phyloP scores from a whole-genome alignment of 2,888 invertebrate species.

The Limenitis camilla region DNA sequence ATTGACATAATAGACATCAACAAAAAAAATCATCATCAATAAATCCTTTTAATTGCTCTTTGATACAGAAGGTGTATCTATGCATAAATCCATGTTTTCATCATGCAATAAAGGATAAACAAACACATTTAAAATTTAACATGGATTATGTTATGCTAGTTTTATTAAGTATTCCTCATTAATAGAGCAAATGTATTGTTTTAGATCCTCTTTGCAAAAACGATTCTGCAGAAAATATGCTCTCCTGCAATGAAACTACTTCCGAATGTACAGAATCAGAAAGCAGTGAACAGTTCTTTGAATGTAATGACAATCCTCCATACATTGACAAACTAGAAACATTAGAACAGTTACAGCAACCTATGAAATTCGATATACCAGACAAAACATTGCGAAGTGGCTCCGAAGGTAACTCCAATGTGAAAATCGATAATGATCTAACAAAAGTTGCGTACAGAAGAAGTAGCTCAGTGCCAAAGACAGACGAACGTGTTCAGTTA shows the following conservation, averaged over 20 bases:
- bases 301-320: slow-evolving; percentile 58
- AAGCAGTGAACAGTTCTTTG: slow-evolving; percentile 69
- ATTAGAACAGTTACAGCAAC: slow-evolving; percentile 42
- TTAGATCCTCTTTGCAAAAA: slow-evolving; percentile 63
- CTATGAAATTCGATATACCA: slow-evolving; percentile 48
- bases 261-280: slow-evolving; percentile 72
- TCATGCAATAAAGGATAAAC: no score
- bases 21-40: no score
- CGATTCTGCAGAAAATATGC: slow-evolving; percentile 68
- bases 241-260: slow-evolving; percentile 67
- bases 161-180: no score
- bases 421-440: slow-evolving; percentile 54
- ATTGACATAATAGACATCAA: no score
- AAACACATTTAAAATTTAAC: no score
- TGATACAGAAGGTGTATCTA: no score
- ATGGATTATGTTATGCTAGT: no score
- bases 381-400: slow-evolving; percentile 44
- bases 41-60: no score
- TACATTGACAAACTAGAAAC: slow-evolving; percentile 52
- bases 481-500: slow-evolving; percentile 49
- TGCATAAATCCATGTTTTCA: no score
- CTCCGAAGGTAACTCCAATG: slow-evolving; percentile 35
- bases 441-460: slow-evolving; percentile 62
- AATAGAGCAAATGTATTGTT: no score
- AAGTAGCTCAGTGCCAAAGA: slow-evolving; percentile 63